Conservation (phyloP, 2,797 vertebrate genomes). For the Coracias cyanogaster region DNA sequence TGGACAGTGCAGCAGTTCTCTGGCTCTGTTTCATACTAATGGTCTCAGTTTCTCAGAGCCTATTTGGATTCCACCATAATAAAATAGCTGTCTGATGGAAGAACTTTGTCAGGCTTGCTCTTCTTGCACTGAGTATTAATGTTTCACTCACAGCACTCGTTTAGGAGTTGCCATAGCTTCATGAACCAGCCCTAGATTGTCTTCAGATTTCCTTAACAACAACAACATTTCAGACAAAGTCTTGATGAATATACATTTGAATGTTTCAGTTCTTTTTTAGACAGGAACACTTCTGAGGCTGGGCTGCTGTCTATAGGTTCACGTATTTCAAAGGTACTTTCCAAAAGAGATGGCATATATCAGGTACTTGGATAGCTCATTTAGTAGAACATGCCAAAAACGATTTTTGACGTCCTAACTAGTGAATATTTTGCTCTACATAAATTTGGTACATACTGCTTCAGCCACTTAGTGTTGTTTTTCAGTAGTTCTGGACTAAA, state of each 20-base stretch:
- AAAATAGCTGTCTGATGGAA: background rate
- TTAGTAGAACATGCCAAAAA: background rate
- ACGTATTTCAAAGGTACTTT: background rate
- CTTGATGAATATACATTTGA: background rate
- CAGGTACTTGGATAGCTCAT: background rate
- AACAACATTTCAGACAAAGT: background rate
- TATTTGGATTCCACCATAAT: background rate
- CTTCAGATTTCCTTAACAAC: slow-evolving; percentile 20
- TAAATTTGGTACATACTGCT: background rate
- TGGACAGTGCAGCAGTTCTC: background rate
- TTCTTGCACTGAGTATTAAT: background rate
- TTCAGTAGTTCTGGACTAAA: background rate
- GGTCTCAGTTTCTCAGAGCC: background rate
- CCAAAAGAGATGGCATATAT: background rate
- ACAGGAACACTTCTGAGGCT: background rate
- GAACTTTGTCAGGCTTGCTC: background rate
- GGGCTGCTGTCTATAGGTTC: background rate
- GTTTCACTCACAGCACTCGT: background rate
- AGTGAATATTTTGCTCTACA: background rate
- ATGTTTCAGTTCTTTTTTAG: background rate
- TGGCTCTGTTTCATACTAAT: accelerated
- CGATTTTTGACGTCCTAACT: background rate
- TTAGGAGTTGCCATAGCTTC: background rate
- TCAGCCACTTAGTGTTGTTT: background rate
- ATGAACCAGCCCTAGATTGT: background rate